These are phyloP conservation scores for Zaprionus ornatus DNA, from an alignment of 1,140 invertebrate species.

Conservation along the genomic window DNA sequence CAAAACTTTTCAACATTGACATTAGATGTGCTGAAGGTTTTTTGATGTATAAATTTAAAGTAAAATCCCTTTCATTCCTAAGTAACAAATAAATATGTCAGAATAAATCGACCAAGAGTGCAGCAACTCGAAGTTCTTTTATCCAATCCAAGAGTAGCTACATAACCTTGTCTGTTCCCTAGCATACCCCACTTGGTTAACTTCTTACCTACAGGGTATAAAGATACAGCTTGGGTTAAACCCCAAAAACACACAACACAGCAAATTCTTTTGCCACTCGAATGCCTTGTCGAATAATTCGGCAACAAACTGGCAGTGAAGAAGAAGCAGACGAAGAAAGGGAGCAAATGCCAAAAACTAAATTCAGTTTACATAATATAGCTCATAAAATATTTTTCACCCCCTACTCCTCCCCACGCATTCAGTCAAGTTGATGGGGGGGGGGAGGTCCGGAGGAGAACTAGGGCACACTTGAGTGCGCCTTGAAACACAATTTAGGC, in stretches of 20 bases:
- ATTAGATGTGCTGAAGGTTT: too few relatives aligned
- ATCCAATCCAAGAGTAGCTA: too few relatives aligned
- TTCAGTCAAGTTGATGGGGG: not conserved
- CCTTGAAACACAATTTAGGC: conserved; percentile 67
- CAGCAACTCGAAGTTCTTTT: too few relatives aligned
- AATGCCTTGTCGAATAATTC: conserved; percentile 53
- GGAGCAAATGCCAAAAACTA: conserved; percentile 72
- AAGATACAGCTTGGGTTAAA: conserved; percentile 14
- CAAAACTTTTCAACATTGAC: too few relatives aligned
- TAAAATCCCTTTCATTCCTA: too few relatives aligned
- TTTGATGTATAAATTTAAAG: too few relatives aligned
- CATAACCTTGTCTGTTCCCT: not conserved
- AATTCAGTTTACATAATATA: conserved; percentile 80
- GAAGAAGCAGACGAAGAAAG: conserved; percentile 41
- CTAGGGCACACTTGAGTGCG: conserved; percentile 74
- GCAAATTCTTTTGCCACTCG: conserved; percentile 47
- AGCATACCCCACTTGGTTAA: not conserved
- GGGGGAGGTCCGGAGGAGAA: conserved; percentile 19
- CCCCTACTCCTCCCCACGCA: conserved; percentile 24
- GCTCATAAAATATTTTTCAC: conserved; percentile 79
- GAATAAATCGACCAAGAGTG: too few relatives aligned
- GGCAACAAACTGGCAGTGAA: conserved; percentile 52
- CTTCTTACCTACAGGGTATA: not conserved
- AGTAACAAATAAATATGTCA: too few relatives aligned
- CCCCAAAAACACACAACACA: conserved; percentile 13